Conservation (phyloP, 2,888 invertebrate genomes). For the Orthonychiurus folsomi region DNA sequence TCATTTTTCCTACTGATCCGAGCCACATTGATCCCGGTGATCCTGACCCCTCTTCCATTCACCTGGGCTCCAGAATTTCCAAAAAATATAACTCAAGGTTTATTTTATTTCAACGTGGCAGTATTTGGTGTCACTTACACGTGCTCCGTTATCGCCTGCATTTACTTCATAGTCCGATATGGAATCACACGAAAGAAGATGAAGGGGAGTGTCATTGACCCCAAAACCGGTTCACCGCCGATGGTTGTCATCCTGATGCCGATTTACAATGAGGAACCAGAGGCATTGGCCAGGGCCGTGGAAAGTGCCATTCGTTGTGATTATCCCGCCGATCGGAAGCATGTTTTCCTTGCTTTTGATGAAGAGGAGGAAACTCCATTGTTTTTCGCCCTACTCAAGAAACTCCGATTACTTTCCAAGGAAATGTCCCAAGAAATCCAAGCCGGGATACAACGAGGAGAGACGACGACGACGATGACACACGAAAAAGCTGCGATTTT, state of each 20-base stretch:
- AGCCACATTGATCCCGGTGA: not conserved
- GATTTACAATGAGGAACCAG: conserved; percentile 27
- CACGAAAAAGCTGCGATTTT: conserved; percentile 12
- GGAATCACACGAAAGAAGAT: conserved; percentile 19
- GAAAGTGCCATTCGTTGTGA: conserved; percentile 22
- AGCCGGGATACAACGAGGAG: not conserved
- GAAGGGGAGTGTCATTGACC: not conserved
- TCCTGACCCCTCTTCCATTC: not conserved
- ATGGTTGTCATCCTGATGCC: conserved; percentile 27
- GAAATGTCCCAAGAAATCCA: conserved; percentile 20
- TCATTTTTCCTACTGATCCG: not conserved
- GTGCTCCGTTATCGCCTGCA: not conserved
- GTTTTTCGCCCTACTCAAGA: conserved; percentile 19
- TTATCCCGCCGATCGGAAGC: conserved; percentile 19
- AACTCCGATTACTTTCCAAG: conserved; percentile 18
- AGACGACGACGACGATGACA: conserved; percentile 1
- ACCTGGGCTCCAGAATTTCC: not conserved
- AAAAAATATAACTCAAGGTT: not conserved
- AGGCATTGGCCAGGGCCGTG: conserved; percentile 22
- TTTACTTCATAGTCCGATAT: conserved; percentile 16
- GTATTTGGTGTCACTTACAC: not conserved
- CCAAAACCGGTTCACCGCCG: conserved; percentile 6
- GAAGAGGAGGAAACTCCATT: conserved; percentile 19
- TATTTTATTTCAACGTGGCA: not conserved
- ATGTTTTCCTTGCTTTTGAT: conserved; percentile 26